Percentiles rank a stretch among this genome's conserved stretches.
phyloP scores from a whole-genome alignment of 2,113 vertebrate species.

The Rhynchomys soricoides region DNA sequence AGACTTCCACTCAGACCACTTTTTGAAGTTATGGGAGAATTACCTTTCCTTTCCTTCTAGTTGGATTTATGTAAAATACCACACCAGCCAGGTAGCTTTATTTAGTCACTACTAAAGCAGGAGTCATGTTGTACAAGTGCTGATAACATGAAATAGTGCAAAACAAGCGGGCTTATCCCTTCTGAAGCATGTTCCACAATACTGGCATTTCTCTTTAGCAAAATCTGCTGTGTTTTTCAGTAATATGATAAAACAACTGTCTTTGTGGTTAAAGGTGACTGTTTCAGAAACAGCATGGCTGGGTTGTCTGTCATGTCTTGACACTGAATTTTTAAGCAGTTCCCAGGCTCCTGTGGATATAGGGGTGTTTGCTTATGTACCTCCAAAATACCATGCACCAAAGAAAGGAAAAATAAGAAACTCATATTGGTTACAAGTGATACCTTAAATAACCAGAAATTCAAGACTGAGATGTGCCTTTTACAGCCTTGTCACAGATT shows the following conservation, averaged over 20 bases:
- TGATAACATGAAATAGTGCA: constrained; percentile 76
- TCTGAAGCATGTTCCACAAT: constrained; percentile 74
- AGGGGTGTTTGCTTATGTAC: background rate
- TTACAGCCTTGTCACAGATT: constrained; percentile 78
- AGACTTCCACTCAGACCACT: background rate
- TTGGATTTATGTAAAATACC: constrained; percentile 72
- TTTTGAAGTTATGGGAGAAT: background rate
- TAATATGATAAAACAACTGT: constrained; percentile 72
- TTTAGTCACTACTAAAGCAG: constrained; percentile 60
- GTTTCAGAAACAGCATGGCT: constrained; percentile 66
- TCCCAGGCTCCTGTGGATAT: background rate
- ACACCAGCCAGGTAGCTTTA: constrained; percentile 55
- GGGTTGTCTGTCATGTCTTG: constrained; percentile 64
- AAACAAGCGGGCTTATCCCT: constrained; percentile 72
- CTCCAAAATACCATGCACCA: background rate
- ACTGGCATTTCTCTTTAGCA: constrained; percentile 66
- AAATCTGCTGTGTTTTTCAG: constrained; percentile 78
- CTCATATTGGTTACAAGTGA: background rate
- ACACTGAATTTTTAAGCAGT: constrained; percentile 46
- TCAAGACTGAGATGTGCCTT: constrained; percentile 75
- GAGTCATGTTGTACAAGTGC: constrained; percentile 59
- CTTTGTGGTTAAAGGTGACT: constrained; percentile 72
- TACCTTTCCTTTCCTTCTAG: background rate
- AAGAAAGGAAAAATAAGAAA: background rate
- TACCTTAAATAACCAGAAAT: constrained; percentile 68